Base-by-base conservation (phyloP, 2,113 vertebrate genomes). In the Aramus guarauna region DNA sequence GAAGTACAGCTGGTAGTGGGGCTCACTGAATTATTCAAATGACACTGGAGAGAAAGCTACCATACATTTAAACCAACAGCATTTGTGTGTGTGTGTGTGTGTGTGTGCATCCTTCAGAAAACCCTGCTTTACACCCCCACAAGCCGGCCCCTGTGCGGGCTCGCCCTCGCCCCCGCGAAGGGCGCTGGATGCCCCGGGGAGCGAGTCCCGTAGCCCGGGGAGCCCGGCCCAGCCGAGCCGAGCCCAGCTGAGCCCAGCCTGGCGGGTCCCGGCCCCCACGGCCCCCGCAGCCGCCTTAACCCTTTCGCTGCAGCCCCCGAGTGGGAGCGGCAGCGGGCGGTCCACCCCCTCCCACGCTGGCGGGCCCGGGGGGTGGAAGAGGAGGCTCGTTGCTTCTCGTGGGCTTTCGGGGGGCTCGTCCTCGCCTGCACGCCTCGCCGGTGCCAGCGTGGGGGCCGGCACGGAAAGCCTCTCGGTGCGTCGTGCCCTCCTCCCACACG, bases 1-100 rank as follows among this genome's bases (percentile, higher is more conserved):
- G 97, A 96, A 97, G 97, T 98, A 98, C 99, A 99, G 99, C 99
- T 99, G 99, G 98, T 98, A 99, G 98, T 96, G 98, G 98, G 98
- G 98, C 98, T 98, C 98, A 98, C 98, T 98, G 98, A 98, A 98
- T 98, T 98, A 98, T 98, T 98, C 98, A 98, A 97, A 98, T 98
- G 97, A 97, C 93, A 96, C 95, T 97, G 96, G 97, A 87, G 96
- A 96, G 97, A 98, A 98, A 98, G 98, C 98, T 97, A 98, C 96
- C 97, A 91, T 97, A 95, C 97, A 97, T 96, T 95, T 97, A 97
- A 97, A 98, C 97, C 98, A 94, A 97, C 96, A 92, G 94, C 94
- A 92, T 89, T 92, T 89, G 94, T 78, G 60, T 16, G n/a, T 64
- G 27, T 26, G 13, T 22, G 77, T 30, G 72, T 9, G 72, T 3